phyloP scores from a whole-genome alignment of 35 echinoderm and acorn worm genomes.

The Eucidaris tribuloides region DNA sequence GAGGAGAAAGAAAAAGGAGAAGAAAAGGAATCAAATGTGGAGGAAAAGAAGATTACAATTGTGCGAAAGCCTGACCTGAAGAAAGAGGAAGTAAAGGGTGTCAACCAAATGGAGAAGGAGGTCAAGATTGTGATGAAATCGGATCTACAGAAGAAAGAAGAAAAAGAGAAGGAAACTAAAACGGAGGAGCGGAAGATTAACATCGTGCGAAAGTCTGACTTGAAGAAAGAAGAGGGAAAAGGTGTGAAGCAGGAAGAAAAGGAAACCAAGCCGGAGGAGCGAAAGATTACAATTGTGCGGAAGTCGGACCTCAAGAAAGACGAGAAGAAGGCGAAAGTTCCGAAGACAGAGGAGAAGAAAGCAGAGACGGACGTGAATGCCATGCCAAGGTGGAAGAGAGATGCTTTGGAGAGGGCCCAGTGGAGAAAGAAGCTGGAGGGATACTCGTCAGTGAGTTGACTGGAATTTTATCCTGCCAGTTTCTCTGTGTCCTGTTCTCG shows the following conservation, averaged over 20 bases:
- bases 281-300: no score
- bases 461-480: background rate
- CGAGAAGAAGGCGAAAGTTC: background rate
- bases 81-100: background rate
- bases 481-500: background rate
- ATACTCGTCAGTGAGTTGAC: background rate
- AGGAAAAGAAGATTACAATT: background rate
- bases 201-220: background rate
- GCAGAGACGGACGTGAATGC: background rate
- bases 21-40: background rate
- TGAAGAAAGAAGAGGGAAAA: no score
- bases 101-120: constrained; percentile 1
- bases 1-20: background rate
- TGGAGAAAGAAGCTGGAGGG: background rate
- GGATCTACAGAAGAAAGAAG: background rate
- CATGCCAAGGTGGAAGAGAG: constrained; percentile 9
- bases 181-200: background rate
- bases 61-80: background rate
- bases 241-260: no score
- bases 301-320: background rate
- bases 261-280: background rate
- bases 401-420: background rate
- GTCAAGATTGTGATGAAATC: background rate
- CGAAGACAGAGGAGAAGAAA: constrained; percentile 26
- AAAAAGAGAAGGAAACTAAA: background rate